phyloP scores from a whole-genome alignment of 64 coral and sea anemone species.

The Montipora capricornis region DNA sequence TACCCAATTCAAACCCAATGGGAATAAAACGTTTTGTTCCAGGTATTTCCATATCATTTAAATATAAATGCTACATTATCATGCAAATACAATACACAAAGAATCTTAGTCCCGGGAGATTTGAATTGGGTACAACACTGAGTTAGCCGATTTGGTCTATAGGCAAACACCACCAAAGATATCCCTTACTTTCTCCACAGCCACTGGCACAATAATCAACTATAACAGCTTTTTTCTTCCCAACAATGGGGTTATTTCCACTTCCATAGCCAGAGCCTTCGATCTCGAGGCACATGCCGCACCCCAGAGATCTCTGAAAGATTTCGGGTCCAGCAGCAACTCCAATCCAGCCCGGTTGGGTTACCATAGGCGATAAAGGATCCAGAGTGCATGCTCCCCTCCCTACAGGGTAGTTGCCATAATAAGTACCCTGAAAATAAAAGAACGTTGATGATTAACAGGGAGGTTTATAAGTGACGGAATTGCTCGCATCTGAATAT shows the following conservation, averaged over 20 bases:
- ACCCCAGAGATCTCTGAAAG: conserved; percentile 75
- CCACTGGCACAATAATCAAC: conserved; percentile 64
- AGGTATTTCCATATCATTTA: too few relatives aligned
- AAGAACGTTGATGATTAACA: neutral
- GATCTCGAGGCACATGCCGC: conserved; percentile 91
- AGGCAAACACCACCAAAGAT: neutral
- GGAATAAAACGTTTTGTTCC: too few relatives aligned
- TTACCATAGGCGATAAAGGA: conserved; percentile 76
- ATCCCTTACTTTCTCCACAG: conserved; percentile 71
- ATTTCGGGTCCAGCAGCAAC: conserved; percentile 63
- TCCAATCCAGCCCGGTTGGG: conserved; percentile 67
- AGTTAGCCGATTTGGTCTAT: too few relatives aligned
- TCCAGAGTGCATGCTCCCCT: conserved; percentile 69
- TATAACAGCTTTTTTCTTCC: conserved; percentile 66
- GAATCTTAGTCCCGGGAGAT: too few relatives aligned
- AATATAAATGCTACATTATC: too few relatives aligned
- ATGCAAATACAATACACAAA: too few relatives aligned
- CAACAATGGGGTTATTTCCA: conserved; percentile 40
- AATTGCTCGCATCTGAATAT: too few relatives aligned
- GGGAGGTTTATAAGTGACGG: too few relatives aligned
- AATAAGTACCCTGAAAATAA: conserved; percentile 67
- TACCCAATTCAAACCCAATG: too few relatives aligned
- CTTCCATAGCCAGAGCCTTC: conserved; percentile 57
- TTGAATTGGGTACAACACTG: too few relatives aligned
- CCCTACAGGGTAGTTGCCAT: conserved; percentile 50